These are phyloP conservation scores for Rhinichthys klamathensis DNA, from an alignment of 2,113 vertebrate species.

Conservation along the genomic window DNA sequence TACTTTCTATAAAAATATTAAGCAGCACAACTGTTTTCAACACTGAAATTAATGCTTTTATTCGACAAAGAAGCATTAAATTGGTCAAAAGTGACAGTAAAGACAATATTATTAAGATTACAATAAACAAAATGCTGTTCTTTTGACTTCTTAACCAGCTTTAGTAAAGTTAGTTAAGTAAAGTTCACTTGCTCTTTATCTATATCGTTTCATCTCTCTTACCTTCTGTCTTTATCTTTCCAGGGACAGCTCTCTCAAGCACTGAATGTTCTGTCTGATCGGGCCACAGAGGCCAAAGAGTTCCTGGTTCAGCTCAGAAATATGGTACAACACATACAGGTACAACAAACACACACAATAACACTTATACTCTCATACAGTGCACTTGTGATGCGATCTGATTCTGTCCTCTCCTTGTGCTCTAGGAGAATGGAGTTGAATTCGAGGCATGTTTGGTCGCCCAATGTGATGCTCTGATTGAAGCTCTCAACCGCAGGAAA, in stretches of 20 bases:
- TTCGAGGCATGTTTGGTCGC: conserved; percentile 97
- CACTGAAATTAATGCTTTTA: not conserved
- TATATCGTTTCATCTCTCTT: not conserved
- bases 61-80: too few relatives aligned
- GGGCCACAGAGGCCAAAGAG: conserved; percentile 96
- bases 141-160: too few relatives aligned
- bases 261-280: conserved; percentile 91
- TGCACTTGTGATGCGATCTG: not conserved
- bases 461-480: conserved; percentile 97
- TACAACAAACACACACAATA: conserved; percentile 61
- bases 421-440: conserved; percentile 96
- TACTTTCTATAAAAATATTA: too few relatives aligned
- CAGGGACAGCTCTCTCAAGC: conserved; percentile 98
- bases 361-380: not conserved
- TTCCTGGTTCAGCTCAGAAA: conserved; percentile 95
- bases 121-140: not conserved
- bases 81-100: not conserved
- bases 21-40: too few relatives aligned
- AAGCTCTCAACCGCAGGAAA: conserved; percentile 94
- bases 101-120: not conserved
- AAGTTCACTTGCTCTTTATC: not conserved
- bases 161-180: not conserved
- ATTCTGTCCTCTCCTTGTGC: conserved; percentile 10
- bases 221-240: conserved; percentile 6
- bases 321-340: conserved; percentile 98